Conservation (phyloP, 2,888 invertebrate genomes). For the Dryobotodes eremita region DNA sequence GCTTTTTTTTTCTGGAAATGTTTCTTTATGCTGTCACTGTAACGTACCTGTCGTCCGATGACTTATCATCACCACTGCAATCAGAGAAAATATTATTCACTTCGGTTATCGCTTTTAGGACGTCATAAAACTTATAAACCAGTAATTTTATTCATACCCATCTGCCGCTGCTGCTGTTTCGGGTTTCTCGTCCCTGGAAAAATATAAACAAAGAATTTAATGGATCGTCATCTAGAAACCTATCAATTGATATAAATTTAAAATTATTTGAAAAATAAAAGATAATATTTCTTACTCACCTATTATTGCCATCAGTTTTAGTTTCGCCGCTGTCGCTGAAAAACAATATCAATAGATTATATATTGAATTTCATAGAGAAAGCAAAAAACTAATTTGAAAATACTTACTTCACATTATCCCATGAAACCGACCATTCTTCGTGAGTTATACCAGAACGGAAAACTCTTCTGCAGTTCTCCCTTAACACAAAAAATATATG, state of each 20-base stretch:
- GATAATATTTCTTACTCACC: not conserved
- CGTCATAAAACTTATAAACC: not conserved
- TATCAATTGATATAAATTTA: not conserved
- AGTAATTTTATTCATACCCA: constrained; percentile 26
- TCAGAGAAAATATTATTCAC: constrained; percentile 5
- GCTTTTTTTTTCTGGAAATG: not conserved
- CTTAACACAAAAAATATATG: constrained; percentile 68
- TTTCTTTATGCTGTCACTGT: too few species aligned
- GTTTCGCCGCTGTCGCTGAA: constrained; percentile 28
- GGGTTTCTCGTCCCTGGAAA: constrained; percentile 42
- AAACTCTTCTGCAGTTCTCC: constrained; percentile 84
- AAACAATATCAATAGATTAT: not conserved
- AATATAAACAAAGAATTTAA: not conserved
- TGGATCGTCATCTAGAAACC: not conserved
- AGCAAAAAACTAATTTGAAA: not conserved
- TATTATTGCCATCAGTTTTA: not conserved
- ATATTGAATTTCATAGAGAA: not conserved
- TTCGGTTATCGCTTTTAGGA: not conserved
- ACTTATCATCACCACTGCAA: constrained; percentile 45
- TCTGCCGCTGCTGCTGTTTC: not conserved
- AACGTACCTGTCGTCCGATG: constrained; percentile 53
- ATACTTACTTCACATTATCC: constrained; percentile 81
- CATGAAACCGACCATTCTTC: constrained; percentile 85
- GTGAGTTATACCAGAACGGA: constrained; percentile 87
- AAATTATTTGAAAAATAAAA: not conserved